phyloP scores from a whole-genome alignment of 2,888 invertebrate genomes.

The Macaria liturata region DNA sequence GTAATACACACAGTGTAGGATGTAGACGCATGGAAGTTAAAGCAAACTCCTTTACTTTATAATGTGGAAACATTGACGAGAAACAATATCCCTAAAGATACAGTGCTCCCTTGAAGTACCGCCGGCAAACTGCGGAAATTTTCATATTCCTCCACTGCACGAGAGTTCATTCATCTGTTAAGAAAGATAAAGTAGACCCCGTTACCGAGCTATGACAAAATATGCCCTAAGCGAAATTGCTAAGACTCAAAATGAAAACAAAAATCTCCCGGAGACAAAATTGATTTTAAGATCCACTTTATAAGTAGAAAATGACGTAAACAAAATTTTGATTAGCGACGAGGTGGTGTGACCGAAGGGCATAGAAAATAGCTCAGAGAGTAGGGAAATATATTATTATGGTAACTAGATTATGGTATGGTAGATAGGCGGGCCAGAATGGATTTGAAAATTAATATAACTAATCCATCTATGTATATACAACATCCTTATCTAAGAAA shows the following conservation, averaged over 20 bases:
- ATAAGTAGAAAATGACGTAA: slow-evolving; percentile 27
- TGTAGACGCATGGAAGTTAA: slow-evolving; percentile 12
- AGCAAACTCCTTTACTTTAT: slow-evolving; percentile 39
- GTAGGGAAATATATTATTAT: no score
- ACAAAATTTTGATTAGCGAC: slow-evolving; percentile 23
- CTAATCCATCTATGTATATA: no score
- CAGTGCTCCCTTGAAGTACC: slow-evolving; percentile 39
- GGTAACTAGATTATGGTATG: no score
- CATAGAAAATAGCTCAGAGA: slow-evolving; percentile 1
- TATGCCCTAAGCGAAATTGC: slow-evolving; percentile 28
- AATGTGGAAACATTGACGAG: slow-evolving; percentile 46
- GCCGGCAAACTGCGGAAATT: slow-evolving; percentile 40
- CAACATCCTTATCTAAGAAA: no score
- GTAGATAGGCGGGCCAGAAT: no score
- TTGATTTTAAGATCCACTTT: slow-evolving; percentile 36
- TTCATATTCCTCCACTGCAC: slow-evolving; percentile 59
- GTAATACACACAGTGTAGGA: no score
- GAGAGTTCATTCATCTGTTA: slow-evolving; percentile 65
- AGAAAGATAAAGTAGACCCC: slow-evolving; percentile 60
- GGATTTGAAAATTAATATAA: no score
- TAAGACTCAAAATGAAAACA: slow-evolving; percentile 14
- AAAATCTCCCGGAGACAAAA: slow-evolving; percentile 17
- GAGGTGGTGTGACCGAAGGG: slow-evolving; percentile 9
- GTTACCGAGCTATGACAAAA: slow-evolving; percentile 32
- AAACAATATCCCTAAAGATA: slow-evolving; percentile 47